Base-by-base conservation (phyloP, 2,797 vertebrate species). In the Phataginus tetradactyla region DNA sequence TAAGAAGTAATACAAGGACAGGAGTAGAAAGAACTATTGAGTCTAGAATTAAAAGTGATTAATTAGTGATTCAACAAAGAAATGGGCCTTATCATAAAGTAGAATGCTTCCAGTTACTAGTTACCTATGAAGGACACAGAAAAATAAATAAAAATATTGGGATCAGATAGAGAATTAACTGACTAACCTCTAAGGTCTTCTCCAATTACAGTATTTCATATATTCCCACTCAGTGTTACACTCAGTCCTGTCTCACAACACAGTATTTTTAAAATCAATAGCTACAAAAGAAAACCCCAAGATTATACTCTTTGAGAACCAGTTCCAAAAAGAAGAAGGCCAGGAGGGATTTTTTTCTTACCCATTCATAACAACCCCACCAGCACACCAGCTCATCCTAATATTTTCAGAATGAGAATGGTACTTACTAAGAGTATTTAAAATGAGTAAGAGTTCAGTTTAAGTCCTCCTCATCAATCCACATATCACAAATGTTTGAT, bases 401-500 rank as follows among this genome's bases (percentile, higher is more conserved):
- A 86, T n/a, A 77, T 75, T 85, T 87, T 64, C 72, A 93, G 79
- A 78, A 74, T 77, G 42, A 90, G 39, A 92, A 94, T 34, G 25
- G 20, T n/a, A 55, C 45, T 37, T 81, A 39, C 71, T 11, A 66
- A 85, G 15, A 66, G 34, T 14, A 68, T 57, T 59, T 72, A 29
- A 83, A 90, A 69, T 27, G 32, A 20, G 55, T 69, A 75, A 20
- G 42, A 79, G 34, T 79, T 86, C 42, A 51, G 39, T 51, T 68
- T 51, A 93, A 83, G 57, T 87, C 32, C 61, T 86, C 23, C 1
- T 86, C n/a, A 75, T 15, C 49, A 51, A 86, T 75, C 7, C 34
- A 72, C 72, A 57, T n/a, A 96, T 45, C 68, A 59, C 61, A 72
- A 68, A n/a, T 8, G 5, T 68, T 9, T 49, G 7, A 81, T 21